Evolutionary conservation across 2,888 invertebrate species (phyloP).

Genomic region (Strigamia transsilvanica): DNA sequence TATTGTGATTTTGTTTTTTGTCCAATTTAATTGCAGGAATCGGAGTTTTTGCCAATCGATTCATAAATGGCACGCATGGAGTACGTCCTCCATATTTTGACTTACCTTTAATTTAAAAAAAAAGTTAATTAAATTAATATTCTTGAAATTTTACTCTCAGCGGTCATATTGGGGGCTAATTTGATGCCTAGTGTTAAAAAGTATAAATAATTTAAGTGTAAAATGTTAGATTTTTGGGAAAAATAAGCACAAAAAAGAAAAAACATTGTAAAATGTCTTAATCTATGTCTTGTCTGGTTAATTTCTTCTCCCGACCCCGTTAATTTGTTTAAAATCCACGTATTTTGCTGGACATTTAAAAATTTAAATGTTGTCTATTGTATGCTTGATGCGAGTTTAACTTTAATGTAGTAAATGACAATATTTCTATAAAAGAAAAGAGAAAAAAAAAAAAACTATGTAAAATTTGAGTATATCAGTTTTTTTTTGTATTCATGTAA

Average conservation of each 20-base stretch:
- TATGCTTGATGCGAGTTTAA: slow-evolving; percentile 24
- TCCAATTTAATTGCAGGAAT: slow-evolving; percentile 31
- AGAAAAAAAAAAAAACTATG: not conserved
- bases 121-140: not conserved
- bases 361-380: slow-evolving; percentile 41
- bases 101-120: not conserved
- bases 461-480: not conserved
- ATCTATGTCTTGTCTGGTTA: slow-evolving; percentile 16
- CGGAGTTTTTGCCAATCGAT: not conserved
- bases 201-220: slow-evolving; percentile 37
- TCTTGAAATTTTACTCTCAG: not conserved
- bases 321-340: not conserved
- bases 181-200: slow-evolving; percentile 49
- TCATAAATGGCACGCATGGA: not conserved
- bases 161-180: slow-evolving; percentile 43
- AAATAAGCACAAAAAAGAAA: slow-evolving; percentile 10
- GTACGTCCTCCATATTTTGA: not conserved
- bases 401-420: slow-evolving; percentile 14
- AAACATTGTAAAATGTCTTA: slow-evolving; percentile 43
- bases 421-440: slow-evolving; percentile 22
- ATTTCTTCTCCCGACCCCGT: not conserved
- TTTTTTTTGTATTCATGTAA: slow-evolving; percentile 38
- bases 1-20: not conserved
- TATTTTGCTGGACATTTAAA: slow-evolving; percentile 23
- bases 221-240: slow-evolving; percentile 16